A percentile compares a stretch with the other conserved stretches of the same genome.
Evolutionary conservation across 2,797 vertebrate genomes (phyloP).

Genomic region (Clangula hyemalis): DNA sequence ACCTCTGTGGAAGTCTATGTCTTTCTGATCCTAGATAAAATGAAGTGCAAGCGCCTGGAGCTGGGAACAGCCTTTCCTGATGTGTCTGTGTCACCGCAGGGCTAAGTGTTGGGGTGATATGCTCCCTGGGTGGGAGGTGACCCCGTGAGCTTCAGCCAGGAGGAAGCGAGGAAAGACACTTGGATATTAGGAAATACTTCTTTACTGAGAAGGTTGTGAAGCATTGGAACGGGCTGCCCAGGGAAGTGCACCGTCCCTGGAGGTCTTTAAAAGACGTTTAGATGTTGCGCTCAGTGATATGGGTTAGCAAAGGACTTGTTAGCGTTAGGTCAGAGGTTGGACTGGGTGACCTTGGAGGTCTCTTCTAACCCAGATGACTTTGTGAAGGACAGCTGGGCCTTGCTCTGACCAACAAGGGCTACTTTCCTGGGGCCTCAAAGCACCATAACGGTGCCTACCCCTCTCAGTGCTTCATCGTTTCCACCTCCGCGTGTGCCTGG

Average conservation of each 20-base stretch:
- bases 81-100: accelerated
- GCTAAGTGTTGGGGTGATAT: not conserved
- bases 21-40: not conserved
- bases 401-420: not conserved
- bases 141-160: not conserved
- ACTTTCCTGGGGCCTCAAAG: not conserved
- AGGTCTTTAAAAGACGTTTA: no score
- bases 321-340: no score
- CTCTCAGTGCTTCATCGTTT: accelerated
- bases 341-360: no score
- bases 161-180: not conserved
- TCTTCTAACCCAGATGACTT: no score
- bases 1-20: not conserved
- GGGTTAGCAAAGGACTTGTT: no score
- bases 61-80: not conserved
- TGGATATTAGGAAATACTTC: no score
- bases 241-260: no score
- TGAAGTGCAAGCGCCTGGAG: not conserved
- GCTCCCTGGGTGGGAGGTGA: not conserved
- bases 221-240: no score
- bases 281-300: no score
- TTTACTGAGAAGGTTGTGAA: no score
- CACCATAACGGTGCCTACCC: accelerated
- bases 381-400: no score
- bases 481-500: accelerated